Evolutionary conservation across 2,113 vertebrate genomes (phyloP), one percentile per base, ranked within the genome.

Genomic region (Eublepharis macularius): DNA sequence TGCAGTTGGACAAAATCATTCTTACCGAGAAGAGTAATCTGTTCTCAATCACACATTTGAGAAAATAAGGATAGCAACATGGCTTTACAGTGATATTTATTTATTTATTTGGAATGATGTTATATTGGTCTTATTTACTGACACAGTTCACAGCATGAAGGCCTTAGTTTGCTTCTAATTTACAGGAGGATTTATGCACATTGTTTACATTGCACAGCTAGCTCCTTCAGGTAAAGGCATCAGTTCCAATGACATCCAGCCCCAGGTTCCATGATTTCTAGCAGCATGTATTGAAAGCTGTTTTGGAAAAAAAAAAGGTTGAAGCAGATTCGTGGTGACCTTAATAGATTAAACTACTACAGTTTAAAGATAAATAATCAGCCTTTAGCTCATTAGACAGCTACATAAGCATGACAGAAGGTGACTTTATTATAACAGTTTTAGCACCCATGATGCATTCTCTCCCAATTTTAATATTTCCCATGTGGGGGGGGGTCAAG

Each of bases 321-420:
- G 91, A 91, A 91, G 93, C 93, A 95, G 92, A 95, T 91, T 92
- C 91, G 90, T 92, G 92, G 88, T 84, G 88, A 94, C 93, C 95
- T 95, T 92, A 91, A 93, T 91, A 92, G 91, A 94, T 92, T 89
- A 90, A 95, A 92, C 83, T 90, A 92, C 89, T 91, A 93, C 82
- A 91, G 91, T 95, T 94, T 92, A 94, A 94, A 95, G 94, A 92
- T 94, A 95, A 94, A 93, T 92, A 91, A 93, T 92, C 93, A 93
- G 84, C 90, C 95, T 91, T 93, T 92, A 92, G 91, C 92, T 91
- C 89, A 93, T 94, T 93, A 91, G 92, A 95, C 94, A 93, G 90
- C 93, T 93, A 88, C 89, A 94, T 92, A 90, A 92, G 92, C 92
- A 87, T 94, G 92, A 93, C 90, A 94, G 90, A 95, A 95, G 94